phyloP scores from a whole-genome alignment of 2,888 invertebrate species.

The Phalangium opilio region DNA sequence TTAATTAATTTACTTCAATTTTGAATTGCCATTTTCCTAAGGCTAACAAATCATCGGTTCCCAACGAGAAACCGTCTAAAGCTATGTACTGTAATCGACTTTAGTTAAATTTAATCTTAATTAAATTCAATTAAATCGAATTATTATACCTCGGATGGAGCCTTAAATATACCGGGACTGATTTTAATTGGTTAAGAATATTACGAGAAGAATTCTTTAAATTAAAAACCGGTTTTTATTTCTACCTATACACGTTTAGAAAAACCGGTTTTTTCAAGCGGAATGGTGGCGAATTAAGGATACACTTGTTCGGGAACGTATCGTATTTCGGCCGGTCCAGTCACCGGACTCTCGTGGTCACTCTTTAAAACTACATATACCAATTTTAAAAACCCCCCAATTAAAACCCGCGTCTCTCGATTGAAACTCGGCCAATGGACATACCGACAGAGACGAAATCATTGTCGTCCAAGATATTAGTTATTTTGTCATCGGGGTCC shows the following conservation, averaged over 20 bases:
- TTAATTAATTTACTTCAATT: conserved; percentile 8
- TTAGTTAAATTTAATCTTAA: not conserved
- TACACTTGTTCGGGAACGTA: conserved; percentile 39
- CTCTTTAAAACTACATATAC: conserved; percentile 37
- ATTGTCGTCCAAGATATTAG: conserved; percentile 42
- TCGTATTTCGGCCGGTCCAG: conserved; percentile 35
- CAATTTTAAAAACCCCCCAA: too few relatives aligned
- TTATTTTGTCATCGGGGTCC: conserved; percentile 40
- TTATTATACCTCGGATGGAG: conserved; percentile 28
- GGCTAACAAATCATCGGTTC: conserved; percentile 40
- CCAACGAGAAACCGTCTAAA: conserved; percentile 41
- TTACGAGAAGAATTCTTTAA: too few relatives aligned
- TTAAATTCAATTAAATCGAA: conserved; percentile 5
- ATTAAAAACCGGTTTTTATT: too few relatives aligned
- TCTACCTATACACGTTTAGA: too few relatives aligned
- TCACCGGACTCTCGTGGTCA: conserved; percentile 34
- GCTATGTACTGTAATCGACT: conserved; percentile 33
- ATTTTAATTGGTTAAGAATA: not conserved
- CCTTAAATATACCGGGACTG: conserved; percentile 28
- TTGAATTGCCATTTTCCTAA: conserved; percentile 31
- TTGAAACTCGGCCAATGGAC: too few relatives aligned
- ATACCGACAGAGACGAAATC: conserved; percentile 43
- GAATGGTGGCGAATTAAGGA: conserved; percentile 24
- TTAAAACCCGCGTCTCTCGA: too few relatives aligned
- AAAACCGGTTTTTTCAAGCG: too few relatives aligned